phyloP scores from a whole-genome alignment of 2,113 vertebrate genomes.

The Prietella phreatophila region DNA sequence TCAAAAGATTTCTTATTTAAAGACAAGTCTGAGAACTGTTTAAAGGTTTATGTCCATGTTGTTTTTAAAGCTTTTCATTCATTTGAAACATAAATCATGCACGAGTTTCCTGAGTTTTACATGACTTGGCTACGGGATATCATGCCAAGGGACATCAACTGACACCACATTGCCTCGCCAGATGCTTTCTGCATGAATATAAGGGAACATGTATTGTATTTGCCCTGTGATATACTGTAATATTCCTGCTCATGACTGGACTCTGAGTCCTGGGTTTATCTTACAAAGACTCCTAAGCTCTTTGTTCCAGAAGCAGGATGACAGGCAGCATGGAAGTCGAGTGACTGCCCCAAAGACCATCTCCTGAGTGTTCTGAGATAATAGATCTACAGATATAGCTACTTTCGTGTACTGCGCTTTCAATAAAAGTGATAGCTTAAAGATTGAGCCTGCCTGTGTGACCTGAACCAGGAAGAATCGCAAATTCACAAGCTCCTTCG shows the following conservation, averaged over 20 bases:
- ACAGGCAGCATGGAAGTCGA: slow-evolving; percentile 41
- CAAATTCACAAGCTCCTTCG: slow-evolving; percentile 26
- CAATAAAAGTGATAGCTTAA: slow-evolving; percentile 43
- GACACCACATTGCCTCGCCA: neutral
- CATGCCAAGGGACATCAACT: neutral
- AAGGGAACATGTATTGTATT: slow-evolving; percentile 1
- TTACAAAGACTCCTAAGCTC: neutral
- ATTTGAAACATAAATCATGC: neutral
- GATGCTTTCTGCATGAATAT: slow-evolving; percentile 16
- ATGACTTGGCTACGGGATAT: neutral
- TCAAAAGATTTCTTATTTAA: neutral
- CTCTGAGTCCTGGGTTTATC: slow-evolving; percentile 19
- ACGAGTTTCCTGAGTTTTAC: neutral
- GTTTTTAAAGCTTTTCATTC: neutral
- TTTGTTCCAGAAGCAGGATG: slow-evolving; percentile 45
- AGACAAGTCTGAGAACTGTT: neutral
- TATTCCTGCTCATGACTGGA: slow-evolving; percentile 4
- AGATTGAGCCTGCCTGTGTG: slow-evolving; percentile 34
- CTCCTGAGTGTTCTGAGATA: slow-evolving; percentile 24
- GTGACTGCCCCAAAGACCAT: slow-evolving; percentile 40
- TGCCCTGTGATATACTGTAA: slow-evolving; percentile 13
- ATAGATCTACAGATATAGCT: slow-evolving; percentile 24
- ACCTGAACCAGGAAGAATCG: slow-evolving; percentile 30
- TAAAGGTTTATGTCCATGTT: slow-evolving; percentile 11
- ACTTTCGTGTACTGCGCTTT: slow-evolving; percentile 19